Percentiles rank a stretch among this genome's conserved stretches.
These are phyloP conservation scores for Epiblema foenella DNA, from an alignment of 2,888 invertebrate genomes.

Conservation along the genomic window DNA sequence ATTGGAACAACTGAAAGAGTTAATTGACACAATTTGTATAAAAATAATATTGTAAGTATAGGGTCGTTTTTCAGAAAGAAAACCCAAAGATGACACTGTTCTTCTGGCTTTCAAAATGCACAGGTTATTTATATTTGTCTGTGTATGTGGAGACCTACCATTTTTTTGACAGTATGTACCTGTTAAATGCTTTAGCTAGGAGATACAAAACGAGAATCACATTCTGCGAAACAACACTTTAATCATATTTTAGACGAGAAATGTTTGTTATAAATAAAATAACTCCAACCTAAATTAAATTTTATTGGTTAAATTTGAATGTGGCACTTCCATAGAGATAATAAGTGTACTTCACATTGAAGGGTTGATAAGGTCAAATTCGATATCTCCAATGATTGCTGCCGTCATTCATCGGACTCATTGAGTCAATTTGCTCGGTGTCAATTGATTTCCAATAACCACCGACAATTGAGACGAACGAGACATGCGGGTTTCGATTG, in stretches of 20 bases:
- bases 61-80: too few relatives aligned
- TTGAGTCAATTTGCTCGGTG: constrained; percentile 68
- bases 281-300: neutral
- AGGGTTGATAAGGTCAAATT: constrained; percentile 45
- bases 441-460: constrained; percentile 84
- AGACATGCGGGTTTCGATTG: constrained; percentile 80
- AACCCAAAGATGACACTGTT: too few relatives aligned
- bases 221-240: too few relatives aligned
- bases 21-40: neutral
- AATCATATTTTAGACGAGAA: neutral
- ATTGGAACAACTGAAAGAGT: constrained; percentile 2
- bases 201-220: too few relatives aligned
- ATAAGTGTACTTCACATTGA: constrained; percentile 28
- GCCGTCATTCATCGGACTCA: constrained; percentile 64
- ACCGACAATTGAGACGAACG: constrained; percentile 78
- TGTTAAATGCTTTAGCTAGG: too few relatives aligned
- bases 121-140: too few relatives aligned
- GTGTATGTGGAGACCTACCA: too few relatives aligned
- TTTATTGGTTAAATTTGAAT: constrained; percentile 3
- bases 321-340: constrained; percentile 10
- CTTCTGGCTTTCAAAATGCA: too few relatives aligned
- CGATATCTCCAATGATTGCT: constrained; percentile 50
- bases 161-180: too few relatives aligned
- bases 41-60: too few relatives aligned
- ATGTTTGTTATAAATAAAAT: neutral